Conservation (phyloP, 2,113 vertebrate species). For the Microcebus murinus region DNA sequence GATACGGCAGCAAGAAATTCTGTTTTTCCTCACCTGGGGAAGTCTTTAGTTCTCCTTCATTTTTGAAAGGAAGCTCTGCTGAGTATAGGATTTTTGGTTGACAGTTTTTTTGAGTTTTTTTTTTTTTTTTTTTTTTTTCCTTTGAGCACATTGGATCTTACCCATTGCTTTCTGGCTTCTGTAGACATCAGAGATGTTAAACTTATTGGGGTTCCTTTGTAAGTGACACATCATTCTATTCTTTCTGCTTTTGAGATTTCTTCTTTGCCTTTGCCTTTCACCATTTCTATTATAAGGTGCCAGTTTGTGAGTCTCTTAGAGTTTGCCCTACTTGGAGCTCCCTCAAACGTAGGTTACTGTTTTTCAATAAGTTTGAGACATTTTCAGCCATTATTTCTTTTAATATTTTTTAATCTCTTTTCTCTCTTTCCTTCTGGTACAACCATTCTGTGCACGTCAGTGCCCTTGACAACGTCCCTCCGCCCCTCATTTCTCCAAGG, state of each 20-base stretch:
- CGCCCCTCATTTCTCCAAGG: accelerated
- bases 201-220: neutral
- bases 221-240: no score
- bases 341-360: neutral
- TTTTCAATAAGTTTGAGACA: no score
- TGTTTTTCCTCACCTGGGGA: neutral
- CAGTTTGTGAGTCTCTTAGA: neutral
- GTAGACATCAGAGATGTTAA: neutral
- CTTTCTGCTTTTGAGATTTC: neutral
- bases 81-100: accelerated
- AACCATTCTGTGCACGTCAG: accelerated
- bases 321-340: neutral
- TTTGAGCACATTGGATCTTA: accelerated
- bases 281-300: neutral
- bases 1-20: no score
- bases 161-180: no score
- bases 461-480: accelerated
- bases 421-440: neutral
- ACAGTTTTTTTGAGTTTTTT: neutral
- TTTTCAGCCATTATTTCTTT: neutral
- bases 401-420: neutral
- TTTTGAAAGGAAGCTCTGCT: neutral
- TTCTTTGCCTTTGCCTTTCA: neutral
- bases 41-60: neutral
- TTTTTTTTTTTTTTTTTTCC: neutral